Evolutionary conservation across 2,797 vertebrate genomes (phyloP).

Genomic region (Euphonia xanthogaster): DNA sequence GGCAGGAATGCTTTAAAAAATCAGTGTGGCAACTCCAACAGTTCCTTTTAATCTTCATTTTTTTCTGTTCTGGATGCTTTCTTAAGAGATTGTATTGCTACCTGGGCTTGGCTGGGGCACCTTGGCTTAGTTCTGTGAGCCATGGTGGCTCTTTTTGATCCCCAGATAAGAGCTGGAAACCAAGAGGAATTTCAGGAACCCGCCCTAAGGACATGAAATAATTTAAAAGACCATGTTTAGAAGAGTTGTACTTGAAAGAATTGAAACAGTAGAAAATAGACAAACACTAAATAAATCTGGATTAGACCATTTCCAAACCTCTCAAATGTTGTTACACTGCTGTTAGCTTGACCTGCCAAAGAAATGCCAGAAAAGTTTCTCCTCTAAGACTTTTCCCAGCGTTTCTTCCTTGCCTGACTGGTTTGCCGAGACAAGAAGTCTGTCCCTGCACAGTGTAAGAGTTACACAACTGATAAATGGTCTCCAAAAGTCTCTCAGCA

Average conservation of each 20-base stretch:
- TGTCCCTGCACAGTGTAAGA: not conserved
- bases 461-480: not conserved
- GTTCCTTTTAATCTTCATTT: fast-evolving
- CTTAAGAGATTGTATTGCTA: not conserved
- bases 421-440: not conserved
- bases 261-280: not conserved
- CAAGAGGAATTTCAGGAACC: not conserved
- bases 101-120: not conserved
- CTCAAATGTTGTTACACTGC: not conserved
- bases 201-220: fast-evolving
- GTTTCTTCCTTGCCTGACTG: not conserved
- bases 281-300: not conserved
- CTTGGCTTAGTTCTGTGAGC: not conserved
- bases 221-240: not conserved
- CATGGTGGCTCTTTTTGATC: not conserved
- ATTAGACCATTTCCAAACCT: not conserved
- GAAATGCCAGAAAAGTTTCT: not conserved
- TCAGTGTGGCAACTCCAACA: fast-evolving
- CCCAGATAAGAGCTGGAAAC: not conserved
- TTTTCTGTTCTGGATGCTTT: not conserved
- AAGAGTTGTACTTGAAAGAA: not conserved
- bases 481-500: not conserved
- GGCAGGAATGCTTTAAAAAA: not conserved
- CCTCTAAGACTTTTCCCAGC: not conserved
- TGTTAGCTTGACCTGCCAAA: not conserved